Percentiles rank a stretch among this genome's conserved stretches.
These are phyloP conservation scores for Rugalucina vietnamica DNA, from an alignment of 2,888 invertebrate species.

Conservation along the genomic window DNA sequence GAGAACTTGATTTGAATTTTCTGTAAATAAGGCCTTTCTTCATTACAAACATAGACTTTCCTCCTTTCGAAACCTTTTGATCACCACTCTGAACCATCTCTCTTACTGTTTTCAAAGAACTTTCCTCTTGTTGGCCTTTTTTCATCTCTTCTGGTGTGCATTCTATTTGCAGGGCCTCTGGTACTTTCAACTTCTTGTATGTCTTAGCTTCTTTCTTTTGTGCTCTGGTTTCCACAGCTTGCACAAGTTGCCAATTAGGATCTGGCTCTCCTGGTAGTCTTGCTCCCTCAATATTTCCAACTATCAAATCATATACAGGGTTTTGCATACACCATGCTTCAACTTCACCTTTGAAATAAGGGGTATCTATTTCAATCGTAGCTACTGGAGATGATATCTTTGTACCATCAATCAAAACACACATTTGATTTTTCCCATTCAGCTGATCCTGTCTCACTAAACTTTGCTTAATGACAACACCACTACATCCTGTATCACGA, in stretches of 20 bases:
- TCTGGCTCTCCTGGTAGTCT: too few species aligned
- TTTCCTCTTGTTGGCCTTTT: constrained; percentile 12
- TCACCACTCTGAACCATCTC: not conserved
- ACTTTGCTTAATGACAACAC: constrained; percentile 25
- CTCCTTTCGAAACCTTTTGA: not conserved
- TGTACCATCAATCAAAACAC: constrained; percentile 51
- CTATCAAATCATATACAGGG: constrained; percentile 46
- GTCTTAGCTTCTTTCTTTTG: constrained; percentile 11
- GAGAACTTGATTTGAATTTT: constrained; percentile 22
- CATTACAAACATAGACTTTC: not conserved
- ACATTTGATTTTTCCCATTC: constrained; percentile 28
- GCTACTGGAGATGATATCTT: constrained; percentile 29
- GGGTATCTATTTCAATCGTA: constrained; percentile 37
- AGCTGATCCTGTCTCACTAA: constrained; percentile 29
- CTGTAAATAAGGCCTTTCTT: constrained; percentile 25
- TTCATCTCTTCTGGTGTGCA: not conserved
- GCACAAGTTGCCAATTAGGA: constrained; percentile 25
- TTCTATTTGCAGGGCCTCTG: not conserved
- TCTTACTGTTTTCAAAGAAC: not conserved
- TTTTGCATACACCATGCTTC: constrained; percentile 46
- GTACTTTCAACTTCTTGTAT: not conserved
- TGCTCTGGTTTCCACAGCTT: constrained; percentile 32
- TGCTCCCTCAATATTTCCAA: constrained; percentile 44
- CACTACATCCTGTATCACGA: constrained; percentile 49
- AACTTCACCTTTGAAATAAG: constrained; percentile 40